Percentiles rank a stretch among this genome's conserved stretches.
phyloP scores from a whole-genome alignment of 2,888 invertebrate species.

The Augiades crinisus region DNA sequence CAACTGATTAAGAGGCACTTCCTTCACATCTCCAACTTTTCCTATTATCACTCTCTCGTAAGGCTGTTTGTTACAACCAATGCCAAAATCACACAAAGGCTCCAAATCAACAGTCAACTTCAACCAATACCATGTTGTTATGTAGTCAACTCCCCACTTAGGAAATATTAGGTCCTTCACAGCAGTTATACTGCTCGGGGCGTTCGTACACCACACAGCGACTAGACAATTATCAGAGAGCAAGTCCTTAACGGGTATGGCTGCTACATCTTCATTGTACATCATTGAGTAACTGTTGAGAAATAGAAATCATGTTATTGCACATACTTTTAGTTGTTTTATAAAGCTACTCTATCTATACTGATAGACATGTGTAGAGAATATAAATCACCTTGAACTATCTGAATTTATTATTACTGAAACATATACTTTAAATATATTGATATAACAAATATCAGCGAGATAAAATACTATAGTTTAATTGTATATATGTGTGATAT shows the following conservation, averaged over 20 bases:
- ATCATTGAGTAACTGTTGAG: constrained; percentile 88
- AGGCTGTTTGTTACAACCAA: constrained; percentile 89
- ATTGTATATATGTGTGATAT: too few relatives aligned
- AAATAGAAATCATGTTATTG: not conserved
- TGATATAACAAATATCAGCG: too few relatives aligned
- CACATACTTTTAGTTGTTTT: not conserved
- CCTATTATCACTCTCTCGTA: constrained; percentile 88
- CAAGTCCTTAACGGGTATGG: constrained; percentile 85
- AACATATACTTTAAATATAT: too few relatives aligned
- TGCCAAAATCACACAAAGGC: constrained; percentile 85
- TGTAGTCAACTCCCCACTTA: constrained; percentile 86
- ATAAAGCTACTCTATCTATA: too few relatives aligned
- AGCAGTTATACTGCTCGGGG: constrained; percentile 84
- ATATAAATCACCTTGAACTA: too few relatives aligned
- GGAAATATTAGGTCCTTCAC: constrained; percentile 88
- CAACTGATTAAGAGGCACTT: constrained; percentile 77
- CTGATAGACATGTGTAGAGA: too few relatives aligned
- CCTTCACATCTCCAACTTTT: constrained; percentile 50
- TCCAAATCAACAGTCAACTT: constrained; percentile 88
- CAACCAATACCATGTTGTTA: constrained; percentile 93
- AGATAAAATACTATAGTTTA: too few relatives aligned
- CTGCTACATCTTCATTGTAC: constrained; percentile 86
- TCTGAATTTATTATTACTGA: too few relatives aligned
- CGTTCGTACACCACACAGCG: constrained; percentile 96
- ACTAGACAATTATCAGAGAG: constrained; percentile 84